phyloP scores from a whole-genome alignment of 2,113 vertebrate genomes.

The Eublepharis macularius region DNA sequence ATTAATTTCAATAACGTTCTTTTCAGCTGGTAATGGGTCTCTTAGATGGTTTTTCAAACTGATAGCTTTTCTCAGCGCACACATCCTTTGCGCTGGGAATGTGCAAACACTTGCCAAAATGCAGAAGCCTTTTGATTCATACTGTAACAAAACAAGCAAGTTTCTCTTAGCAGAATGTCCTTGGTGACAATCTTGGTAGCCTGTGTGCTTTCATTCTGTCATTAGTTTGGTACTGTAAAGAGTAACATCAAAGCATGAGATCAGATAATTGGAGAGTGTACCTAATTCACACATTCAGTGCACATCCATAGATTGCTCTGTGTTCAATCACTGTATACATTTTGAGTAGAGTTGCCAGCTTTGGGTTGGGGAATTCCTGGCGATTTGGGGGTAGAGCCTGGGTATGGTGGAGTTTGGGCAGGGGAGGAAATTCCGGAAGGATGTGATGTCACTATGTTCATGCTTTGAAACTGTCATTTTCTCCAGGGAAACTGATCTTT shows the following conservation, averaged over 20 bases:
- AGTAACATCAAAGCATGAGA: constrained; percentile 38
- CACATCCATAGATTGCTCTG: neutral
- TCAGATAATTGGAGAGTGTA: constrained; percentile 6
- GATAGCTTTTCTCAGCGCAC: too few species aligned
- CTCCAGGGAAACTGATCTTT: too few species aligned
- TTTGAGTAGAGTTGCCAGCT: too few species aligned
- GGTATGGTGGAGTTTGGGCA: too few species aligned
- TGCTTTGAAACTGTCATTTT: too few species aligned
- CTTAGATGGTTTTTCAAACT: constrained; percentile 30
- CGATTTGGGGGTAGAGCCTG: too few species aligned
- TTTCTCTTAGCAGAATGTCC: constrained; percentile 40
- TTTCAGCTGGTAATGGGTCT: constrained; percentile 31
- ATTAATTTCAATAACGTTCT: constrained; percentile 58
- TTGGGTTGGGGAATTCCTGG: too few species aligned
- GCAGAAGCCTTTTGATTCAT: constrained; percentile 31
- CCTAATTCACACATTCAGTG: neutral
- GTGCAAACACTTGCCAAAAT: constrained; percentile 1
- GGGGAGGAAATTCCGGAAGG: too few species aligned
- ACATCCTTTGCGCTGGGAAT: constrained; percentile 26
- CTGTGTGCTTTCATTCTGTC: neutral
- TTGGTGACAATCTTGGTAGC: neutral
- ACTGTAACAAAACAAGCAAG: constrained; percentile 14
- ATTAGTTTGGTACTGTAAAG: neutral
- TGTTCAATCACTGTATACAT: too few species aligned
- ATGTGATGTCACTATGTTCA: too few species aligned